Evolutionary conservation across 1,140 invertebrate genomes (phyloP).

Genomic region (Drosophila suzukii): DNA sequence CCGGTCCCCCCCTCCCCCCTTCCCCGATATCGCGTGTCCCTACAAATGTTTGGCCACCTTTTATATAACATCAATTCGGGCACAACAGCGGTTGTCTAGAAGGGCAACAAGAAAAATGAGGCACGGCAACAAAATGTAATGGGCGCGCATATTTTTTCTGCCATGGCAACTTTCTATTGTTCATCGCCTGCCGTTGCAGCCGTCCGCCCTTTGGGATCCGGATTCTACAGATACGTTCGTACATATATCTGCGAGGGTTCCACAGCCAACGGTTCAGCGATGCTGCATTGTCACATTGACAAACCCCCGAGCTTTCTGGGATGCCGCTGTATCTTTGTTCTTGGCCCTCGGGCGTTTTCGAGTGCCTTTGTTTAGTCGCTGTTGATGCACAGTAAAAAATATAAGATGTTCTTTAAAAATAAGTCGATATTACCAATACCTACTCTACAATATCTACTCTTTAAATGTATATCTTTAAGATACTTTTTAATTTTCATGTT

Average conservation of each 20-base stretch:
- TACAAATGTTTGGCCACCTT: constrained; percentile 75
- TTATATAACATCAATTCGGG: constrained; percentile 66
- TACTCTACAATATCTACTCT: no score
- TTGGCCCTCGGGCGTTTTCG: constrained; percentile 58
- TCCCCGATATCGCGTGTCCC: constrained; percentile 38
- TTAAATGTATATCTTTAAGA: no score
- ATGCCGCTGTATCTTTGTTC: constrained; percentile 46
- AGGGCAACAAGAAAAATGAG: constrained; percentile 56
- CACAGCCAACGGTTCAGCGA: constrained; percentile 32
- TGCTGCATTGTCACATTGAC: constrained; percentile 73
- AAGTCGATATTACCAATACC: no score
- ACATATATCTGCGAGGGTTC: constrained; percentile 21
- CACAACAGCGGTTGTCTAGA: constrained; percentile 54
- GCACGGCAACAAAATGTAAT: constrained; percentile 57
- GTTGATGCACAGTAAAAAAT: constrained; percentile 10
- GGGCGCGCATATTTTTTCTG: constrained; percentile 63
- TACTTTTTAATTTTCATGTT: no score
- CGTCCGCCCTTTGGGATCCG: constrained; percentile 21
- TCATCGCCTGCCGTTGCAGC: constrained; percentile 35
- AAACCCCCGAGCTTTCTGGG: constrained; percentile 40
- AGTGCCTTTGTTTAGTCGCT: constrained; percentile 65
- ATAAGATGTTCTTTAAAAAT: not conserved
- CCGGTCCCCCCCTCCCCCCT: constrained; percentile 10
- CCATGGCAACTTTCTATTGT: constrained; percentile 65
- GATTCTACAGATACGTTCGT: constrained; percentile 27